Conservation (phyloP, 2,888 invertebrate genomes). For the Augiades crinisus region DNA sequence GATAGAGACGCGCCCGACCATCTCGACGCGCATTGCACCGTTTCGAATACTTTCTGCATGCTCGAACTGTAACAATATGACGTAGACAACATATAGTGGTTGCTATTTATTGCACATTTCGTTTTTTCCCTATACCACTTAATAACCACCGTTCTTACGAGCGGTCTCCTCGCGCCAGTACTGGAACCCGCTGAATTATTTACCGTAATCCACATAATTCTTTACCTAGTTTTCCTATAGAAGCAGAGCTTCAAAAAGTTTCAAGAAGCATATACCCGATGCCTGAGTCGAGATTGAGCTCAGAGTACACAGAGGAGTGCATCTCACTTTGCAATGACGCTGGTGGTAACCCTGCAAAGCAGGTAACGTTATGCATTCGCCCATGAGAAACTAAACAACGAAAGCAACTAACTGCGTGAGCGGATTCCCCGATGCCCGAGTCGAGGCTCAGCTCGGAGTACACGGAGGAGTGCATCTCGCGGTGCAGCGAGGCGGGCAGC, state of each 20-base stretch:
- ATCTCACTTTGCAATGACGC: no score
- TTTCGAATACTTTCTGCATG: slow-evolving; percentile 95
- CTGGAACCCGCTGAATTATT: no score
- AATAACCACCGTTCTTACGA: no score
- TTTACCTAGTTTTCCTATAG: no score
- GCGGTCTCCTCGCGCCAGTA: no score
- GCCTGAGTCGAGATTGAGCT: neutral
- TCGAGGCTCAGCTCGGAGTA: slow-evolving; percentile 92
- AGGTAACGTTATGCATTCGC: no score
- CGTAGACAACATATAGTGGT: no score
- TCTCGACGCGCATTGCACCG: slow-evolving; percentile 91
- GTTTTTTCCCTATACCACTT: no score
- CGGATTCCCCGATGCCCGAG: slow-evolving; percentile 86
- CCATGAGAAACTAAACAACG: neutral
- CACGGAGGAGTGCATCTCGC: slow-evolving; percentile 94
- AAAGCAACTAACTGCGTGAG: slow-evolving; percentile 54
- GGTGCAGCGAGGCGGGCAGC: slow-evolving; percentile 91
- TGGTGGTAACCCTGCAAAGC: no score
- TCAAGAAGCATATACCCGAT: neutral
- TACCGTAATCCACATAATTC: no score
- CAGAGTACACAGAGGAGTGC: neutral
- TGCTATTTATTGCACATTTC: no score
- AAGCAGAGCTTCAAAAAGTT: no score
- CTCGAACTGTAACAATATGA: slow-evolving; percentile 81
- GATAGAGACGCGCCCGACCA: slow-evolving; percentile 67